These are phyloP conservation scores for Cyrtorhinus lividipennis DNA, from an alignment of 1,140 invertebrate genomes.

Conservation along the genomic window DNA sequence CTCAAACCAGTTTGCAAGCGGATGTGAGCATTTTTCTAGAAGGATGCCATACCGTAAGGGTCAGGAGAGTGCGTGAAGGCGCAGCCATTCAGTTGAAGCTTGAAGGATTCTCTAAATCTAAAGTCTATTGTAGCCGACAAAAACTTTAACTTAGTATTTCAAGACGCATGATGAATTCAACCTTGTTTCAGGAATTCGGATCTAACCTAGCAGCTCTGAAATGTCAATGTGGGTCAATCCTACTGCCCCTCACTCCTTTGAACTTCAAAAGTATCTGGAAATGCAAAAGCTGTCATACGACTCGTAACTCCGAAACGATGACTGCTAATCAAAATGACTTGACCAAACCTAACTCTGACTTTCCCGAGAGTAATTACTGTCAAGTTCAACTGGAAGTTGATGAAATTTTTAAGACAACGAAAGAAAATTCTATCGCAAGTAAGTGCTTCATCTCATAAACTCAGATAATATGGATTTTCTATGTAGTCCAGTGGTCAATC, in stretches of 20 bases:
- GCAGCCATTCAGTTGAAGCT: not conserved
- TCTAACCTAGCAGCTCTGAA: conserved; percentile 35
- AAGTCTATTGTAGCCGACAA: not conserved
- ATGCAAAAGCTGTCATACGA: conserved; percentile 34
- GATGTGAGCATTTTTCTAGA: not conserved
- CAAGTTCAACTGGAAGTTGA: not conserved
- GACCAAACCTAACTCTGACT: too few relatives aligned
- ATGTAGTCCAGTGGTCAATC: not conserved
- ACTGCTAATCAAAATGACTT: not conserved
- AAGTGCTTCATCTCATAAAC: not conserved
- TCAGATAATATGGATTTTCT: not conserved
- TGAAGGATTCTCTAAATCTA: not conserved
- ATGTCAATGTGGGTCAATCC: conserved; percentile 30
- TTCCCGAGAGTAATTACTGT: not conserved
- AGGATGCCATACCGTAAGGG: not conserved
- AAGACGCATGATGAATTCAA: not conserved
- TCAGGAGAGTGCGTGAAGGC: not conserved
- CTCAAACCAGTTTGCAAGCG: not conserved
- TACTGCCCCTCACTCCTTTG: conserved; percentile 34
- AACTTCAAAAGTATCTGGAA: conserved; percentile 32
- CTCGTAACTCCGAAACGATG: not conserved
- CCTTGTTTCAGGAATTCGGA: conserved; percentile 29
- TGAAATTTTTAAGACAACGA: not conserved
- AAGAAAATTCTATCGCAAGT: not conserved
- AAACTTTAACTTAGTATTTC: not conserved